These are phyloP conservation scores for Steinernema khuongi DNA, from an alignment of 1,140 invertebrate genomes.

Conservation along the genomic window DNA sequence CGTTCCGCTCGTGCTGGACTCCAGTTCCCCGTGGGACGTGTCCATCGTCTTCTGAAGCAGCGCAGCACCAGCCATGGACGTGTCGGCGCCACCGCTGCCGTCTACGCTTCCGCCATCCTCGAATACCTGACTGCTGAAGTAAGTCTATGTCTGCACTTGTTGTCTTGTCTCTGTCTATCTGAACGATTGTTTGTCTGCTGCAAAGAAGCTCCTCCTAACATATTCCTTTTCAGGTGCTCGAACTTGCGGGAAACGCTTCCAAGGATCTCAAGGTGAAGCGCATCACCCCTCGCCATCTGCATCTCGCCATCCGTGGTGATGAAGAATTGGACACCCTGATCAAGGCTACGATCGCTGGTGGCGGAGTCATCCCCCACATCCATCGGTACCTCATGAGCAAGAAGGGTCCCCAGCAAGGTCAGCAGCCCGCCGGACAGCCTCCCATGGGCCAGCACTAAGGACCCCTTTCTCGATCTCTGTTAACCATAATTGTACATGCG, in stretches of 20 bases:
- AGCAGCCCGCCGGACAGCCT: not conserved
- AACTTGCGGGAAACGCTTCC: constrained; percentile 84
- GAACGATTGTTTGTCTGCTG: no score
- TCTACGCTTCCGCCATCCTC: constrained; percentile 94
- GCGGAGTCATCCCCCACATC: constrained; percentile 64
- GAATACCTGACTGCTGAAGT: constrained; percentile 69
- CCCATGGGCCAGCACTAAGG: constrained; percentile 6
- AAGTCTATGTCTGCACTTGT: no score
- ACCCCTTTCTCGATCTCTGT: not conserved
- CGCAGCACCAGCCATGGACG: constrained; percentile 95
- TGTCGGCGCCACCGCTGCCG: constrained; percentile 95
- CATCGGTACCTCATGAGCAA: constrained; percentile 45
- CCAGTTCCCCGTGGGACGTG: constrained; percentile 98
- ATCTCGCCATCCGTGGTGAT: constrained; percentile 95
- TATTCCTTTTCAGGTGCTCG: constrained; percentile 69
- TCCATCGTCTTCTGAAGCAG: constrained; percentile 96
- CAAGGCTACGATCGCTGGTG: constrained; percentile 97
- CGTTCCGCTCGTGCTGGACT: constrained; percentile 92
- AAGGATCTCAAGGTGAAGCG: constrained; percentile 99
- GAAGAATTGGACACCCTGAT: constrained; percentile 98
- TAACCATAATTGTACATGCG: not conserved
- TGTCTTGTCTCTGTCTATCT: no score
- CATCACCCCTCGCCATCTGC: constrained; percentile 97
- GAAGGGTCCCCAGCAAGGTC: constrained; percentile 26
- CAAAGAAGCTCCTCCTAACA: constrained; percentile 60